Base-by-base conservation (phyloP, 2,797 vertebrate species). In the Amphiprion clarkii region DNA sequence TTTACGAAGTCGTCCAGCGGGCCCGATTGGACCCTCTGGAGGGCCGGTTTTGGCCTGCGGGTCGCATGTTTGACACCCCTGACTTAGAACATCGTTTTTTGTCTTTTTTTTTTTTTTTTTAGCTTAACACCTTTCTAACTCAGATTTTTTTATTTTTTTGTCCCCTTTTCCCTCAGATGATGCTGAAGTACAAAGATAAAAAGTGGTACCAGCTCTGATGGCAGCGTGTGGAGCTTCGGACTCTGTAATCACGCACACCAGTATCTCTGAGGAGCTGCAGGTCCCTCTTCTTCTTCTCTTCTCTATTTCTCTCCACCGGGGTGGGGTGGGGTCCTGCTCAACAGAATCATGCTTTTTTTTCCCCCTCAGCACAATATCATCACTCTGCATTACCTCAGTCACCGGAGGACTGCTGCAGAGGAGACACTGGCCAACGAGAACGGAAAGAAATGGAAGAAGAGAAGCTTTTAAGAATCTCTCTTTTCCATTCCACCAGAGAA, bases 151-250 rank as follows among this genome's bases (percentile, higher is more conserved):
- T 23, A 23, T 23, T 23, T 23, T 57, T 3, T 9, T 23, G 42
- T 12, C 10, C 42, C 67, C 89, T 75, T 27, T 49, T n/a, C 25
- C 66, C 10, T 33, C 87, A 99, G 98, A 97, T 99, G 95, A 99
- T 99, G 98, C 80, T 98, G 93, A 99, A 99, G 93, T 99, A 96
- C 95, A 99, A 99, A 95, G 98, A 99, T 92, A 99, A 99, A 93
- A 99, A 99, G 93, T 99, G 98, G 98, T 99, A 99, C 95, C 98
- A 99, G 86, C 97, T 99, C 95, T 99, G 96, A 99, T 93, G 87
- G 81, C 85, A 79, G 66, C 79, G 85, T 82, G 88, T 11, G 70
- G 81, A 85, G 73, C 67, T 19, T 68, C 53, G 49, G 83, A 92
- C 94, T 92, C 87, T 85, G 79, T 81, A 69, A 80, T 83, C 78